Percentiles rank a stretch among this genome's conserved stretches.
Evolutionary conservation across 2,797 vertebrate genomes (phyloP).

Genomic region (Periparus ater): DNA sequence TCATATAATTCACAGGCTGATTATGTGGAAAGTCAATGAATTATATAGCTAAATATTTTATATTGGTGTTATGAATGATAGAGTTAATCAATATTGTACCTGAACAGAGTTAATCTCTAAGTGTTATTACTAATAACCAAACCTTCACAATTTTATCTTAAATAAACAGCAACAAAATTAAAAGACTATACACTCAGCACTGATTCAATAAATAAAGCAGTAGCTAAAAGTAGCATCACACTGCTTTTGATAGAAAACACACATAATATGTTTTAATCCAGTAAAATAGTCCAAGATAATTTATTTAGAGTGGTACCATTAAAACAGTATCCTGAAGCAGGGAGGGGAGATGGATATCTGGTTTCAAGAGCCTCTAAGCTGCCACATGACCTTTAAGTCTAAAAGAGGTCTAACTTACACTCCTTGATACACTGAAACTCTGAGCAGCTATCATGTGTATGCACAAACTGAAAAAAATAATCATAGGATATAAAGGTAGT

Average conservation of each 20-base stretch:
- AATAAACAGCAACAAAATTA: background rate
- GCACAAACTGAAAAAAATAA: background rate
- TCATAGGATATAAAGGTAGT: background rate
- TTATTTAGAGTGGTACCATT: background rate
- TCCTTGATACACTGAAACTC: background rate
- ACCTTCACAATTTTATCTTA: background rate
- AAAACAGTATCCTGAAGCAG: background rate
- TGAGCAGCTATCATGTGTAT: background rate
- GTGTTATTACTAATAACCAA: background rate
- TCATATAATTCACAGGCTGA: conserved; percentile 66
- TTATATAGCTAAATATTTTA: conserved; percentile 71
- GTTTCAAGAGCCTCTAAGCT: background rate
- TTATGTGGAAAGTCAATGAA: conserved; percentile 71
- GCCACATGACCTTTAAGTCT: background rate
- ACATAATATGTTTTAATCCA: background rate
- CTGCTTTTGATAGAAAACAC: background rate
- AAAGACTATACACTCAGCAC: background rate
- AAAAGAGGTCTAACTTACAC: background rate
- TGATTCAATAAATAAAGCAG: background rate
- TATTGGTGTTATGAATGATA: conserved; percentile 36
- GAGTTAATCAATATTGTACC: conserved; percentile 65
- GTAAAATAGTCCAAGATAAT: background rate
- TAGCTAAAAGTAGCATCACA: background rate
- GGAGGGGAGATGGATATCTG: background rate
- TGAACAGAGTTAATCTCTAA: conserved; percentile 41